phyloP scores from a whole-genome alignment of 1,140 invertebrate genomes.

The Heliconius hermathena region DNA sequence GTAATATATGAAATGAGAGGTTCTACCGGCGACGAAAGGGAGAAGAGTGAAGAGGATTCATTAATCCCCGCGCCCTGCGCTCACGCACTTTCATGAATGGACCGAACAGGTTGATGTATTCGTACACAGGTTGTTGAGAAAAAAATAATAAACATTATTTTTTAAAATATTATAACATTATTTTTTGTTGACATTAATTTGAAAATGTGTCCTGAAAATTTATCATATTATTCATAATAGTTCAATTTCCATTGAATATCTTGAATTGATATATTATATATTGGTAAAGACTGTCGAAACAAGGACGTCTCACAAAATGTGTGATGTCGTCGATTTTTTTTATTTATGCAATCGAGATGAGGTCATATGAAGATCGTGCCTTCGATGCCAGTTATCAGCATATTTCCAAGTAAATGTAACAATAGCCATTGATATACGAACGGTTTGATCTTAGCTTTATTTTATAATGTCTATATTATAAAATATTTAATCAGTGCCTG shows the following conservation, averaged over 20 bases:
- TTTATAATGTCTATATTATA: not conserved
- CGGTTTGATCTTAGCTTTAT: not conserved
- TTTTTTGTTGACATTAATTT: no score
- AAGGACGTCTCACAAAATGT: slow-evolving; percentile 35
- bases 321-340: slow-evolving; percentile 55
- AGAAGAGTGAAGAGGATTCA: slow-evolving; percentile 69
- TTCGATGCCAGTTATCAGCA: slow-evolving; percentile 50
- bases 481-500: slow-evolving; percentile 21
- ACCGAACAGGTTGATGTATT: slow-evolving; percentile 80
- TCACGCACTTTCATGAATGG: slow-evolving; percentile 81
- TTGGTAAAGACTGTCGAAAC: not conserved
- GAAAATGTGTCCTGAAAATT: no score
- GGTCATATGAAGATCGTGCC: slow-evolving; percentile 51
- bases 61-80: slow-evolving; percentile 81
- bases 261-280: no score
- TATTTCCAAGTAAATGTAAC: slow-evolving; percentile 51
- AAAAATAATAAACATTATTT: no score
- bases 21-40: slow-evolving; percentile 61
- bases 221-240: no score
- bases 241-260: no score
- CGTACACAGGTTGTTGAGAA: slow-evolving; percentile 58
- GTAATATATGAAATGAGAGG: slow-evolving; percentile 40
- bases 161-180: no score
- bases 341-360: slow-evolving; percentile 57
- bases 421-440: slow-evolving; percentile 43